Conservation (phyloP, 2,113 vertebrate genomes). For the Lepidiolamprologus cunningtoni region DNA sequence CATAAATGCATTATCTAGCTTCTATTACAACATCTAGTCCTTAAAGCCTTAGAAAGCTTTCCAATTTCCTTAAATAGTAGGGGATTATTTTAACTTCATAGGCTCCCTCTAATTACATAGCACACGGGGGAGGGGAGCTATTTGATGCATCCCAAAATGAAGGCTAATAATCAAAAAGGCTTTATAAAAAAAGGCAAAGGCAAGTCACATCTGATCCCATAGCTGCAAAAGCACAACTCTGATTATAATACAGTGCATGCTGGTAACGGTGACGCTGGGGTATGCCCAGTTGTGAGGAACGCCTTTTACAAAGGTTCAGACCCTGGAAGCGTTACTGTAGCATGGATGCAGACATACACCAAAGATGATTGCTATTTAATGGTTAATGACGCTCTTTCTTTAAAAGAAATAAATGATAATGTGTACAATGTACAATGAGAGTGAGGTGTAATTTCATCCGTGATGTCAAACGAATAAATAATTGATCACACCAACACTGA, state of each 20-base stretch:
- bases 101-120: not conserved
- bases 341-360: not conserved
- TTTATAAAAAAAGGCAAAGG: not conserved
- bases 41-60: not conserved
- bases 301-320: not conserved
- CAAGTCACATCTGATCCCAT: not conserved
- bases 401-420: not conserved
- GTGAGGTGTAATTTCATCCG: slow-evolving; percentile 23
- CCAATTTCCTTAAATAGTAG: not conserved
- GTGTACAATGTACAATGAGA: not conserved
- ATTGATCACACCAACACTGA: not conserved
- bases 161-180: not conserved
- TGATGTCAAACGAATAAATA: not conserved
- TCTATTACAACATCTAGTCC: not conserved
- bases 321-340: not conserved
- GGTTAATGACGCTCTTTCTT: not conserved
- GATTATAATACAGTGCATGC: not conserved
- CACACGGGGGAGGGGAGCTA: not conserved
- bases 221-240: not conserved
- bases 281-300: not conserved
- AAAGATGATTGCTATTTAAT: not conserved
- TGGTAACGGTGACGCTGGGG: not conserved
- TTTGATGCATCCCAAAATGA: not conserved
- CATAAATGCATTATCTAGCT: not conserved
- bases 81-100: not conserved